These are phyloP conservation scores for Megalopta genalis DNA, from an alignment of 1,140 invertebrate species.

Conservation along the genomic window DNA sequence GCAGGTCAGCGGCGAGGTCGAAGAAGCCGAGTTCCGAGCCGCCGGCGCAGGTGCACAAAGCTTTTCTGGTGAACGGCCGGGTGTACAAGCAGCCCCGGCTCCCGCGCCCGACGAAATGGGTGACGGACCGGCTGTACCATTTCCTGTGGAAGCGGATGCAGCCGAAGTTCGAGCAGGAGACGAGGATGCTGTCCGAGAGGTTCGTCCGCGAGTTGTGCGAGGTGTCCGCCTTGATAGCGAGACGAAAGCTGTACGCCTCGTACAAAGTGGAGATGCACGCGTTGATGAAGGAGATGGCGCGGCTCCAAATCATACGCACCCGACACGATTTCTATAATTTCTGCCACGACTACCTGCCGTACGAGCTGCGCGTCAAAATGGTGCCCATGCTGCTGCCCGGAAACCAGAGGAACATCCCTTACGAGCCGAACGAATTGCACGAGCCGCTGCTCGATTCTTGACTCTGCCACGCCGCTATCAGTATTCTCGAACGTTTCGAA, in stretches of 20 bases:
- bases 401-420: constrained; percentile 68
- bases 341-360: constrained; percentile 69
- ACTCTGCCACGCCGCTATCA: too few relatives aligned
- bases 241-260: constrained; percentile 58
- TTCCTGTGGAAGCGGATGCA: constrained; percentile 70
- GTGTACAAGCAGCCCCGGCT: constrained; percentile 67
- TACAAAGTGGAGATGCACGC: constrained; percentile 57
- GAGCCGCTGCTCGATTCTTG: constrained; percentile 35
- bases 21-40: background rate
- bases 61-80: constrained; percentile 68
- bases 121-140: constrained; percentile 68
- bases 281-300: constrained; percentile 69
- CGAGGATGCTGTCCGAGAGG: constrained; percentile 65
- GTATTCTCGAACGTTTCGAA: too few relatives aligned
- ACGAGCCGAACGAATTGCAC: constrained; percentile 48
- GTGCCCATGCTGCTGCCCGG: constrained; percentile 70
- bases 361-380: constrained; percentile 68
- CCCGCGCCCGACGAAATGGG: constrained; percentile 67
- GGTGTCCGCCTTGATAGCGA: constrained; percentile 37
- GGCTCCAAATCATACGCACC: constrained; percentile 61
- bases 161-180: constrained; percentile 56
- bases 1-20: background rate
- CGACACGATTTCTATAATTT: constrained; percentile 71
- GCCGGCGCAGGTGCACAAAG: constrained; percentile 51
- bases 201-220: constrained; percentile 59